phyloP scores from a whole-genome alignment of 2,797 vertebrate species.

The Acanthopagrus latus region DNA sequence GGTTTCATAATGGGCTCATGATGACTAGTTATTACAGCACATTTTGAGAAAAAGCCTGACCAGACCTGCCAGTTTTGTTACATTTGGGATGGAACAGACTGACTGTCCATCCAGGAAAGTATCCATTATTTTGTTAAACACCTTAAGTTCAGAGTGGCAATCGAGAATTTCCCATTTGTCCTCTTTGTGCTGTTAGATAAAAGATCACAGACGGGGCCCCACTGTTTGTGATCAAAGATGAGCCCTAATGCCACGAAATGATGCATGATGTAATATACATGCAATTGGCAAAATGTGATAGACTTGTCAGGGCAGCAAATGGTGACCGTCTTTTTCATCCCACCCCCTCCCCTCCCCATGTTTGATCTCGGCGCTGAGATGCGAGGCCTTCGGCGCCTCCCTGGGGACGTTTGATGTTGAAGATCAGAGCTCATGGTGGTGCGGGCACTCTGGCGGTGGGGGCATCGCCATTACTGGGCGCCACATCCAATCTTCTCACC shows the following conservation, averaged over 20 bases:
- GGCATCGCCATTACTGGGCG: slow-evolving; percentile 56
- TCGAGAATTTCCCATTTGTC: slow-evolving; percentile 43
- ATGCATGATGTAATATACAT: slow-evolving; percentile 75
- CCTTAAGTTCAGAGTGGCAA: not conserved
- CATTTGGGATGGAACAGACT: not conserved
- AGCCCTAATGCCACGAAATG: slow-evolving; percentile 49
- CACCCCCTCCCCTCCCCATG: slow-evolving; percentile 32
- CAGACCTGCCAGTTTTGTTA: slow-evolving; percentile 21
- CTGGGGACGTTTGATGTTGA: slow-evolving; percentile 80
- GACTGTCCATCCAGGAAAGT: slow-evolving; percentile 26
- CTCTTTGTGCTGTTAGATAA: slow-evolving; percentile 33
- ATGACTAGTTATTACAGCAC: slow-evolving; percentile 67
- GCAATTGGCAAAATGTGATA: slow-evolving; percentile 65
- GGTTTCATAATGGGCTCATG: slow-evolving; percentile 64
- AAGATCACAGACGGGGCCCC: slow-evolving; percentile 56
- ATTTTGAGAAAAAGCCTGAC: slow-evolving; percentile 50
- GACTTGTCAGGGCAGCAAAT: slow-evolving; percentile 70
- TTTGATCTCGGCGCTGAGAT: slow-evolving; percentile 76
- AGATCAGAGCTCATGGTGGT: slow-evolving; percentile 75
- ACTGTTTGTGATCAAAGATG: slow-evolving; percentile 72
- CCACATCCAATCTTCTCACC: slow-evolving; percentile 69
- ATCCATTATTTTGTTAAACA: slow-evolving; percentile 45
- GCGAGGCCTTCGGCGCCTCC: slow-evolving; percentile 56
- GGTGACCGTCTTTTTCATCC: slow-evolving; percentile 61
- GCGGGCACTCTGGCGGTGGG: slow-evolving; percentile 57